phyloP scores from a whole-genome alignment of 2,888 invertebrate genomes.

The Agrochola macilenta region DNA sequence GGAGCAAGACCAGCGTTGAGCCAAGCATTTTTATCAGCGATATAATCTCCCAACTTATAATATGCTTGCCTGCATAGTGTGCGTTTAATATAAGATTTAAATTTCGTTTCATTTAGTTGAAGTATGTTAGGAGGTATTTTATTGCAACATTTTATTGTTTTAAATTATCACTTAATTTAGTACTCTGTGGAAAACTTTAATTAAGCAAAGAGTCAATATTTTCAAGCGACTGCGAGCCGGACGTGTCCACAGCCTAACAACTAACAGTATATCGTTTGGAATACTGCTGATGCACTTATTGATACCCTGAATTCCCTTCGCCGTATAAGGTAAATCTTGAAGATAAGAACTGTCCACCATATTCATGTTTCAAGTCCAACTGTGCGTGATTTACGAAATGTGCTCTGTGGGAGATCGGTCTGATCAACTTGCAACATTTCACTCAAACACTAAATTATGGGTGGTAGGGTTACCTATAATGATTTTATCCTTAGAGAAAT shows the following conservation, averaged over 20 bases:
- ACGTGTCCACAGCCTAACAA: slow-evolving; percentile 4
- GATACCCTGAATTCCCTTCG: slow-evolving; percentile 55
- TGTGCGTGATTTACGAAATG: slow-evolving; percentile 61
- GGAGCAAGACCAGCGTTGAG: no score
- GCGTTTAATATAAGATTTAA: no score
- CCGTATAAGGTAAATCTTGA: slow-evolving; percentile 39
- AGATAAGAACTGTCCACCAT: slow-evolving; percentile 55
- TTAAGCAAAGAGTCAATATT: slow-evolving; percentile 13
- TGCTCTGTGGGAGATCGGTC: slow-evolving; percentile 47
- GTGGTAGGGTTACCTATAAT: slow-evolving; percentile 33
- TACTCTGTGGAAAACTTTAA: slow-evolving; percentile 7
- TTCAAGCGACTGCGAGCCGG: neutral
- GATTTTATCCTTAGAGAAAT: no score
- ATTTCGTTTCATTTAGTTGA: no score
- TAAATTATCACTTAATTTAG: neutral
- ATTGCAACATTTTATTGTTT: no score
- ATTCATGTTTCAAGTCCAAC: slow-evolving; percentile 52
- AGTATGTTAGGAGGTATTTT: no score
- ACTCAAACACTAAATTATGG: slow-evolving; percentile 43
- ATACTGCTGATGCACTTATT: slow-evolving; percentile 47
- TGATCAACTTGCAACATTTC: slow-evolving; percentile 55
- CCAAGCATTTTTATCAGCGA: no score
- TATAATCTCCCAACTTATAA: no score
- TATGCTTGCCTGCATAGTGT: no score
- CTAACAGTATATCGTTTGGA: slow-evolving; percentile 34